Evolutionary conservation across 2,888 invertebrate genomes (phyloP), one percentile per base, ranked within the genome.

Genomic region (Eupsilia transversa): DNA sequence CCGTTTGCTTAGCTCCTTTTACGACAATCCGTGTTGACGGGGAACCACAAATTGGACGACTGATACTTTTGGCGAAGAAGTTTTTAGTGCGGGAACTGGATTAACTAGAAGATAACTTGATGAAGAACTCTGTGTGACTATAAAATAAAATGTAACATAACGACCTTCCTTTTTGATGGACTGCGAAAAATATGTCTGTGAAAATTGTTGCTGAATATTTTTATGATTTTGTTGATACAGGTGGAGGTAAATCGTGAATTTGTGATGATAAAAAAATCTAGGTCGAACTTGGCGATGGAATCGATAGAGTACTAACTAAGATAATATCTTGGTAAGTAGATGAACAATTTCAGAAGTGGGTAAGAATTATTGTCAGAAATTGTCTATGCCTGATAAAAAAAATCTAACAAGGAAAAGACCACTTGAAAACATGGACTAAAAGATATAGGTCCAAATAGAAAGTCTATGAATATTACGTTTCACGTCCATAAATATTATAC

Each of bases 1-100:
- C 83, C 83, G 84, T 85, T 81, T 87, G 83, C 84, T 82, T 82
- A 78, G 88, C 78, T 76, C 79, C 83, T 83, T 86, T 79, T 87
- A 85, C 82, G 87, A 85, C 83, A 82, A 81, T 86, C 63, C 72
- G 63, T 85, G 86, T 85, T 87, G 85, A 85, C 76, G 85, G 77
- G 72, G 68, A 69, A 54, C 85, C 72, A 61, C 85, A 85, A 82
- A 85, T 82, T 87, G 83, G 72, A 82, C 72, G 79, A 59, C 75
- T 61, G 70, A 79, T 85, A 85, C 79, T 82, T 86, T 86, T 85
- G 74, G 74, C 54, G 72, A 49, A 80, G 59, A 82, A 86, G 67
- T 77, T 82, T 85, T 85, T 84, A 84, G 82, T 81, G 59, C 49
- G 41, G 73, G 12, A 12, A 56, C 43, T 72, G 72, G 78, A 82